Conservation (phyloP, 2,113 vertebrate genomes). For the Ptychochromis oligacanthus region DNA sequence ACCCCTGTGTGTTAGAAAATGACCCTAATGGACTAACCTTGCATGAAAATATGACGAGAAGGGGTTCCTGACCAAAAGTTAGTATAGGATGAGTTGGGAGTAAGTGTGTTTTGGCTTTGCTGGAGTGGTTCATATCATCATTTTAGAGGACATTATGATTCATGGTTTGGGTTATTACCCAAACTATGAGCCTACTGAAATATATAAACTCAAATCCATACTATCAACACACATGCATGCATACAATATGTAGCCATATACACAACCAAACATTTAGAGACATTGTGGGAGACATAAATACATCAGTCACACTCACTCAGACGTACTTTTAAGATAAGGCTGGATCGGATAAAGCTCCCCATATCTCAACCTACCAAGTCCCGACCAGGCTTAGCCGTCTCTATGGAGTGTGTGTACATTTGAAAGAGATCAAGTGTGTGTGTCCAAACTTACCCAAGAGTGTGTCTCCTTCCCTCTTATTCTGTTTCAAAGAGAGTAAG, state of each 20-base stretch:
- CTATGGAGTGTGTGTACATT: constrained; percentile 51
- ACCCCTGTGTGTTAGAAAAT: not conserved
- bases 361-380: constrained; percentile 44
- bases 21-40: not conserved
- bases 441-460: constrained; percentile 22
- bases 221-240: not conserved
- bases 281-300: not conserved
- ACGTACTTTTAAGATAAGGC: constrained; percentile 64
- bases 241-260: not conserved
- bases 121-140: not conserved
- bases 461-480: not conserved
- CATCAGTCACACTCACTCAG: constrained; percentile 26
- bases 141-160: not conserved
- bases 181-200: not conserved
- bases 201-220: not conserved
- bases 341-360: constrained; percentile 51
- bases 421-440: constrained; percentile 62
- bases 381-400: constrained; percentile 56
- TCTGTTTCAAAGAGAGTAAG: constrained; percentile 59
- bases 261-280: not conserved
- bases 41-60: not conserved
- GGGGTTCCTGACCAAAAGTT: not conserved
- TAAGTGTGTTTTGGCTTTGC: not conserved
- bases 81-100: not conserved
- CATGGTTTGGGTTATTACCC: not conserved